Evolutionary conservation across 2,888 invertebrate genomes (phyloP).

Genomic region (Bellardia pandia): DNA sequence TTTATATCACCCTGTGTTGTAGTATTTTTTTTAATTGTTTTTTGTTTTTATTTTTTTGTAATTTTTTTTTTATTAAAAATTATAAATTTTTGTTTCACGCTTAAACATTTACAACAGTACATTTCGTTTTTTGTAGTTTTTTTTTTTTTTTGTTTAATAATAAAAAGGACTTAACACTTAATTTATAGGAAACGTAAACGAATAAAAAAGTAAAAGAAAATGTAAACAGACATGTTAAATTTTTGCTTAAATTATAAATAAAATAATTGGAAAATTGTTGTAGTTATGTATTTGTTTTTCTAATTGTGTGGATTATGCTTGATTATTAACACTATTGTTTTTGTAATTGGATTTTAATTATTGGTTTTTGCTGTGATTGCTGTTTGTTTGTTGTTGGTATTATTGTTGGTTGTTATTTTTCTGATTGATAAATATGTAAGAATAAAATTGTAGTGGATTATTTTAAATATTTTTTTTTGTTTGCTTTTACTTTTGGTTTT

Average conservation of each 20-base stretch:
- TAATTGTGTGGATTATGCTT: slow-evolving; percentile 46
- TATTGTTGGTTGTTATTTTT: slow-evolving; percentile 37
- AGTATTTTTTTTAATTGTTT: slow-evolving; percentile 74
- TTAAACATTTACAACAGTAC: slow-evolving; percentile 80
- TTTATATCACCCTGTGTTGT: slow-evolving; percentile 84
- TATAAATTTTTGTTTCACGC: slow-evolving; percentile 61
- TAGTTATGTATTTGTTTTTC: slow-evolving; percentile 12
- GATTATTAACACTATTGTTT: slow-evolving; percentile 69
- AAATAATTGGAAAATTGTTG: background rate
- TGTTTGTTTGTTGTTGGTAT: slow-evolving; percentile 13
- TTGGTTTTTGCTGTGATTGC: too few relatives aligned
- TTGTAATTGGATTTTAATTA: slow-evolving; percentile 41
- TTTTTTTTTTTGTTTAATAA: slow-evolving; percentile 58
- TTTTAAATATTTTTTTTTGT: slow-evolving; percentile 76
- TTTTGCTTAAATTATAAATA: background rate
- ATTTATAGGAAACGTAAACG: slow-evolving; percentile 16
- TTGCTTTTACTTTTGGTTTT: slow-evolving; percentile 64
- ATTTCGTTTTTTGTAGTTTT: slow-evolving; percentile 56
- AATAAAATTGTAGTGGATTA: slow-evolving; percentile 68
- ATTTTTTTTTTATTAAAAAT: slow-evolving; percentile 56
- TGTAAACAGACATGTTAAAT: background rate
- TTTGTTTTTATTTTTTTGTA: slow-evolving; percentile 21
- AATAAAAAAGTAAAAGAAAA: slow-evolving; percentile 26
- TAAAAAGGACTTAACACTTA: slow-evolving; percentile 56
- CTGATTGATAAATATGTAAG: slow-evolving; percentile 56